Base-by-base conservation (phyloP, 37 sponge, comb jelly and placozoan genomes). In the Lycopodina hypogea region DNA sequence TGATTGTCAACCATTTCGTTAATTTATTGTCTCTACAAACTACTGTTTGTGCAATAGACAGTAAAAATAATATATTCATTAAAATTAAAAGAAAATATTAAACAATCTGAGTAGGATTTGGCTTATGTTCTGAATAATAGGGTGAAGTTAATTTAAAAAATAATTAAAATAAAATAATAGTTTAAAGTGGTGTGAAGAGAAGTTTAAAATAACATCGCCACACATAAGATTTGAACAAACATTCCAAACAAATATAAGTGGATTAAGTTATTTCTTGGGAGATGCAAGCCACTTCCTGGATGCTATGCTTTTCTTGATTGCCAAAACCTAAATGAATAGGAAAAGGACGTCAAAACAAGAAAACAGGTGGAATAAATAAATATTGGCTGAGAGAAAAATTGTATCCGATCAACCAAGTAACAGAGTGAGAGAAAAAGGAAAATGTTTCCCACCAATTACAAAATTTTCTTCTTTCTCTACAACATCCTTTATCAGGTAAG, bases 401-500 rank as follows among this genome's bases (percentile, higher is more conserved):
- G 15, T 60, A 28, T 6, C 62, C 24, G 29, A n/a, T n/a, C n/a
- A n/a, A n/a, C n/a, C n/a, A n/a, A n/a, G n/a, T n/a, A n/a, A n/a
- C n/a, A n/a, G n/a, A n/a, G n/a, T n/a, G n/a, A n/a, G n/a, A 60
- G 24, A 12, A 60, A 12, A n/a, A 60, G 29, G 71, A 48, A 70
- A 4, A 42, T 48, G 66, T 65, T 65, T 33, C 66, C 75, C 3
- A 51, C 8, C 4, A 75, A 83, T 23, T n/a, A 40, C 37, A 3
- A 1, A 3, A 48, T 75, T 2, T 19, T 67, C 38, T 83, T 83
- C 83, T 41, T 83, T 15, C 76, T 83, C 11, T 83, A 63, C 41
- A 75, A 83, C 34, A 66, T 83, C 1, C 3, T 66, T 1, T 83
- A 75, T 60, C 48, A 75, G 50, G 83, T 83, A 68, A 83, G 83